Evolutionary conservation across 2,888 invertebrate species (phyloP), one percentile per base, ranked within the genome.

Genomic region (Periphyllus acericola): DNA sequence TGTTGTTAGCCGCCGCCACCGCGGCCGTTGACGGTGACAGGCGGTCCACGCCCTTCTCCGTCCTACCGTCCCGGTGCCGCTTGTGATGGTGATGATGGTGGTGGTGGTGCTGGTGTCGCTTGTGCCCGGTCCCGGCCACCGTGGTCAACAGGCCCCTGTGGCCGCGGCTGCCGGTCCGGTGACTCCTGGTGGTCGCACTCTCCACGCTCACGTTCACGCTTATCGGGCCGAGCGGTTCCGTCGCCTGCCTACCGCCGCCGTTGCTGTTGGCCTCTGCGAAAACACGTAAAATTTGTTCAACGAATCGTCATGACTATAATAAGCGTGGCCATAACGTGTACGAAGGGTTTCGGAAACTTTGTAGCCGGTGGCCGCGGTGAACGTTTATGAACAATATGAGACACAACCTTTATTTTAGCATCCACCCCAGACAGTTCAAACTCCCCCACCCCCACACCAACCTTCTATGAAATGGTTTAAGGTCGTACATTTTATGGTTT

Each of bases 221-320:
- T 78, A 91, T 90, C 1, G 90, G 90, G 8, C 91, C 91, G 60
- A 91, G 89, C 5, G 91, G 90, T 83, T 90, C 90, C 32, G 90
- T 83, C 8, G 89, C 85, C 46, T 14, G 46, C 17, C 34, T n/a
- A n/a, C 84, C 78, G 29, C 66, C 66, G 40, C 60, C 40, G 36
- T 25, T 25, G 29, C 46, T 75, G 52, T 68, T 68, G 17, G 25
- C 36, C 0, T 84, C 84, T 84, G 46, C 29, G 25, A 84, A 84
- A 76, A 19, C 14, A 78, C 19, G n/a, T 25, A 46, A 46, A 46
- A 0, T 25, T 60, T 3, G 60, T 11, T 46, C 46, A 46, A 14
- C 46, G 11, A 36, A 3, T 6, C 3, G 6, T n/a, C n/a, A n/a
- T n/a, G n/a, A n/a, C n/a, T n/a, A n/a, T n/a, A n/a, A n/a, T n/a